A percentile compares a stretch with the other conserved stretches of the same genome.
These are phyloP conservation scores for Arctopsyche grandis DNA, from an alignment of 1,140 invertebrate species.

Conservation along the genomic window DNA sequence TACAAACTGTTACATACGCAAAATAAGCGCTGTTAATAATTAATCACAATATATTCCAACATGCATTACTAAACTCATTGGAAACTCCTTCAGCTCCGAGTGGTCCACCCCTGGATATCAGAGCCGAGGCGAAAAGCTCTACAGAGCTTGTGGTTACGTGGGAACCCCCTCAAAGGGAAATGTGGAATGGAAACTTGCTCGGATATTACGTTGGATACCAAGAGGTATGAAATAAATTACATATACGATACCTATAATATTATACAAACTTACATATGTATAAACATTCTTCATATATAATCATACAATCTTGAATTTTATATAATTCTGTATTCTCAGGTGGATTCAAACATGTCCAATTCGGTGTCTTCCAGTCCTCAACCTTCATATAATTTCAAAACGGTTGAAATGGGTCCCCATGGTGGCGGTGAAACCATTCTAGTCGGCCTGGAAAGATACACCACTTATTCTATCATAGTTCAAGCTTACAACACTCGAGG, in stretches of 20 bases:
- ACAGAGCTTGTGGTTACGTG: slow-evolving; percentile 89
- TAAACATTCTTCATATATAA: neutral
- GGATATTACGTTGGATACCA: slow-evolving; percentile 95
- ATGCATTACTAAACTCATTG: too few relatives aligned
- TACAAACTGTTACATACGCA: too few relatives aligned
- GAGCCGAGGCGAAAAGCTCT: slow-evolving; percentile 87
- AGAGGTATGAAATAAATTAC: slow-evolving; percentile 62
- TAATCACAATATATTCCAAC: too few relatives aligned
- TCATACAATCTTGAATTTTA: neutral
- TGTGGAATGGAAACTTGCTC: slow-evolving; percentile 91
- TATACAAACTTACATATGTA: too few relatives aligned
- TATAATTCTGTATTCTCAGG: slow-evolving; percentile 17
- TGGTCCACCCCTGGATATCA: slow-evolving; percentile 84
- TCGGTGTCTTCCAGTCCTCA: slow-evolving; percentile 48
- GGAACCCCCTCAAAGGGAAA: slow-evolving; percentile 86
- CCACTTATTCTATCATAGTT: slow-evolving; percentile 88
- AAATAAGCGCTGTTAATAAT: too few relatives aligned
- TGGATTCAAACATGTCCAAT: slow-evolving; percentile 48
- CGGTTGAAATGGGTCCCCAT: slow-evolving; percentile 74
- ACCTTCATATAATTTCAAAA: slow-evolving; percentile 74
- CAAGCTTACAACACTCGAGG: slow-evolving; percentile 94
- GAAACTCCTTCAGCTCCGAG: slow-evolving; percentile 76
- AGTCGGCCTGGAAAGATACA: slow-evolving; percentile 82
- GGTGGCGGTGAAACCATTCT: slow-evolving; percentile 74
- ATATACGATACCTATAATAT: neutral